Evolutionary conservation across 1,140 invertebrate species (phyloP).

Genomic region (Popillia japonica): DNA sequence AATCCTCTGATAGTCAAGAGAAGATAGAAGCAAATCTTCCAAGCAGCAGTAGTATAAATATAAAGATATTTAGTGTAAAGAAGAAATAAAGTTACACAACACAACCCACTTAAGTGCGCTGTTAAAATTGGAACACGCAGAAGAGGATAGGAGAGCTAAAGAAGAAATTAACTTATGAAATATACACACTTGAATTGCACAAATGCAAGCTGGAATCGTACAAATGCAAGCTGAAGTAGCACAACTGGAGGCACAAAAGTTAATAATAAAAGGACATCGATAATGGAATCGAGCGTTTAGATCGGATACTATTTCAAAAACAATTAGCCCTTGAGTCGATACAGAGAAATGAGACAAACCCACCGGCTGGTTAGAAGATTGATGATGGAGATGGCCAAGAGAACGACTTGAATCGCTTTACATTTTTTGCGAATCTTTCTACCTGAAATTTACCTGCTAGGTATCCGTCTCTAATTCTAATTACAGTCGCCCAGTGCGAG

Average conservation of each 20-base stretch:
- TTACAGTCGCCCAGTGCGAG: no score
- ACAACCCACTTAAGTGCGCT: constrained; percentile 26
- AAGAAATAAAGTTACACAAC: constrained; percentile 28
- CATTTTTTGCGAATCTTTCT: no score
- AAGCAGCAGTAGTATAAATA: constrained; percentile 3
- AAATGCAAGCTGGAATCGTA: no score
- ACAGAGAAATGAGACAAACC: constrained; percentile 20
- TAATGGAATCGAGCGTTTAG: constrained; percentile 21
- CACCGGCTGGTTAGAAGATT: constrained; percentile 11
- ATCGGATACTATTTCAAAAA: constrained; percentile 22
- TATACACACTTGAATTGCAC: constrained; percentile 1
- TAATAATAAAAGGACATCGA: constrained; percentile 24
- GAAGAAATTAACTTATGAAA: constrained; percentile 19
- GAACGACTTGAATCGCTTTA: constrained; percentile 13
- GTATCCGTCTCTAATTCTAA: no score
- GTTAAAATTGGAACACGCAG: constrained; percentile 13
- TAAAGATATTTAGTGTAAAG: constrained; percentile 17
- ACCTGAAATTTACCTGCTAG: no score
- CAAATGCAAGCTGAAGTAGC: no score
- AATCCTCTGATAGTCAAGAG: constrained; percentile 21
- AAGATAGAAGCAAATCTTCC: constrained; percentile 24
- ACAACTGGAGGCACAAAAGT: no score
- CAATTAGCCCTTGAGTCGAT: constrained; percentile 23
- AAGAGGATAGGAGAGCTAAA: constrained; percentile 13
- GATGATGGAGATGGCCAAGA: constrained; percentile 6